These are phyloP conservation scores for Itoplectis maculator DNA, from an alignment of 2,888 invertebrate species.

Conservation along the genomic window DNA sequence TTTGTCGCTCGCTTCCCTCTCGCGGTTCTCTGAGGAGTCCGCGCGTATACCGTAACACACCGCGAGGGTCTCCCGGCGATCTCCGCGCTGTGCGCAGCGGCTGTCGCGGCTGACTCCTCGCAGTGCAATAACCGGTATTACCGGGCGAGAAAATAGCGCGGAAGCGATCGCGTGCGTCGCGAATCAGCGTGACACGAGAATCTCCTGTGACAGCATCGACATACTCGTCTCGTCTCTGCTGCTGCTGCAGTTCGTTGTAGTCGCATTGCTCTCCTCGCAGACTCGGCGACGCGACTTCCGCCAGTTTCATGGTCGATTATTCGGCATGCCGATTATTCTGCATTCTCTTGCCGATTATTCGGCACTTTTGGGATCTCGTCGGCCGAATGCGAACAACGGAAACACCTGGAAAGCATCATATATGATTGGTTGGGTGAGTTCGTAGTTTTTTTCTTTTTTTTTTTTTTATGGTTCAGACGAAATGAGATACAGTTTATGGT, in stretches of 20 bases:
- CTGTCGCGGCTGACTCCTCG: too few species aligned
- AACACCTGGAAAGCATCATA: too few species aligned
- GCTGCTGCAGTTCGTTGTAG: too few species aligned
- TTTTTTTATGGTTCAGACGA: too few species aligned
- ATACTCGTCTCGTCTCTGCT: conserved; percentile 45
- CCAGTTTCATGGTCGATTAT: neutral
- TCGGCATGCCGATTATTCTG: neutral
- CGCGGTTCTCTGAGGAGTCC: neutral
- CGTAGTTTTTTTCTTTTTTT: too few species aligned
- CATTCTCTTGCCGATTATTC: neutral
- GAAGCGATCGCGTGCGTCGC: conserved; percentile 28
- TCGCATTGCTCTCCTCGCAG: neutral
- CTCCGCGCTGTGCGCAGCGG: too few species aligned
- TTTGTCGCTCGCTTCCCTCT: conserved; percentile 27
- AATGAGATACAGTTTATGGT: too few species aligned
- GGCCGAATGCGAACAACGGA: too few species aligned
- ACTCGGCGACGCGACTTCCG: neutral
- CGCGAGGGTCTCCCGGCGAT: too few species aligned
- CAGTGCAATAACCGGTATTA: conserved; percentile 65
- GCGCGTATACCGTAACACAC: conserved; percentile 37
- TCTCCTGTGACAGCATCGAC: conserved; percentile 47
- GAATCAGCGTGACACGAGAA: conserved; percentile 9
- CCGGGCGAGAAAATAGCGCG: conserved; percentile 64
- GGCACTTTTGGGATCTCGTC: neutral
- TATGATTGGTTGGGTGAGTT: too few species aligned